Evolutionary conservation across 2,797 vertebrate genomes (phyloP).

Genomic region (Notolepis coatsorum): DNA sequence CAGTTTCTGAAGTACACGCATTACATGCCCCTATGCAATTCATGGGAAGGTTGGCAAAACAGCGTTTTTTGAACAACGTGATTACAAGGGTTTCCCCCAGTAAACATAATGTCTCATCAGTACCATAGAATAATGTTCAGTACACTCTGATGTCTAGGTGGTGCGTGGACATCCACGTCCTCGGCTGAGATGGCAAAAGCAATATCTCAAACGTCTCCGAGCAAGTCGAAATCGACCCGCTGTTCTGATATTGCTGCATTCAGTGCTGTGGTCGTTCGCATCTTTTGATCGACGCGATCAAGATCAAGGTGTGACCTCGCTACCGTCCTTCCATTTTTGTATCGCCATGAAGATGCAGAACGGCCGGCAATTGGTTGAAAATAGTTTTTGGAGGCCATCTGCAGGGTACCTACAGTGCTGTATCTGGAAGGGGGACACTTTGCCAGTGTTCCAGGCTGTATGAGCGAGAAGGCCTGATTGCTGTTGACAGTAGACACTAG

Average conservation of each 20-base stretch:
- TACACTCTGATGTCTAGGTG: conserved; percentile 43
- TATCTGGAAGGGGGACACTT: conserved; percentile 30
- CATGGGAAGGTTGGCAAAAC: conserved; percentile 49
- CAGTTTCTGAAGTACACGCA: conserved; percentile 61
- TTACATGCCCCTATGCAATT: conserved; percentile 82
- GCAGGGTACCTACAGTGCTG: conserved; percentile 7
- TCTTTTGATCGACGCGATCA: conserved; percentile 39
- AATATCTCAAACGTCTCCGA: conserved; percentile 45
- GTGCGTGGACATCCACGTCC: conserved; percentile 35
- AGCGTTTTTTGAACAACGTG: conserved; percentile 31
- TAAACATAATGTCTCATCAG: conserved; percentile 16
- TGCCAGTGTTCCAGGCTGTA: conserved; percentile 17
- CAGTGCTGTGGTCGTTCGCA: conserved; percentile 50
- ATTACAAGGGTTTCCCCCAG: conserved; percentile 12
- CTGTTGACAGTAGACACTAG: conserved; percentile 73
- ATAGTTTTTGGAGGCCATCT: conserved; percentile 1
- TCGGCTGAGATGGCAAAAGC: conserved; percentile 31
- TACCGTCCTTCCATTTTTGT: conserved; percentile 68
- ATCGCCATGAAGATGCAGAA: conserved; percentile 36
- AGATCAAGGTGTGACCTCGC: conserved; percentile 24
- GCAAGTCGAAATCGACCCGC: conserved; percentile 57
- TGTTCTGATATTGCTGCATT: conserved; percentile 71
- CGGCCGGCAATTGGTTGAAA: conserved; percentile 19
- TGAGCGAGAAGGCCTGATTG: conserved; percentile 61
- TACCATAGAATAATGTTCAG: too few relatives aligned